phyloP scores from a whole-genome alignment of 2,888 invertebrate species.

The Andrena camellia region DNA sequence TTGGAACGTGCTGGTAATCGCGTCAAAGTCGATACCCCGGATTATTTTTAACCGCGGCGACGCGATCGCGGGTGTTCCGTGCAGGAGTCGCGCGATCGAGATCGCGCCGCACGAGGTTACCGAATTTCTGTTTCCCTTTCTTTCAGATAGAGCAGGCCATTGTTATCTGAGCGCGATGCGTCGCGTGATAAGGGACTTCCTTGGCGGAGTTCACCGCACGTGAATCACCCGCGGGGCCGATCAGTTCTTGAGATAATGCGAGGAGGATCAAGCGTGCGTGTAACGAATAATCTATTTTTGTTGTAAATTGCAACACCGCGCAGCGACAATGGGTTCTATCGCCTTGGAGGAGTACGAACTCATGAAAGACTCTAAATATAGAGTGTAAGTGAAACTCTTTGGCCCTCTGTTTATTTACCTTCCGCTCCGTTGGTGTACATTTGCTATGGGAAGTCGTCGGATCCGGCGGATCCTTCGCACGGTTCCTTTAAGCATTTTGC shows the following conservation, averaged over 20 bases:
- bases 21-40: slow-evolving; percentile 19
- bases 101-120: slow-evolving; percentile 14
- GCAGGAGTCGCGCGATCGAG: background rate
- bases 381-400: slow-evolving; percentile 86
- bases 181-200: slow-evolving; percentile 39
- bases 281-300: slow-evolving; percentile 42
- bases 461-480: background rate
- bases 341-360: slow-evolving; percentile 92
- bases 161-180: slow-evolving; percentile 52
- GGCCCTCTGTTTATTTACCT: background rate
- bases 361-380: slow-evolving; percentile 93
- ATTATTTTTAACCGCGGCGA: slow-evolving; percentile 37
- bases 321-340: slow-evolving; percentile 85
- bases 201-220: slow-evolving; percentile 13
- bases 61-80: background rate
- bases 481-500: background rate
- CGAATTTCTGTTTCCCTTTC: slow-evolving; percentile 23
- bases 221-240: slow-evolving; percentile 49
- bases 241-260: slow-evolving; percentile 51
- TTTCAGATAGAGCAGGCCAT: slow-evolving; percentile 37
- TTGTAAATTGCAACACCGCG: slow-evolving; percentile 34
- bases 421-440: background rate
- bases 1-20: slow-evolving; percentile 1
- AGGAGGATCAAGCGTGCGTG: slow-evolving; percentile 21
- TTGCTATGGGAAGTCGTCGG: background rate